Base-by-base conservation (phyloP, 1,140 invertebrate species). In the Liolophura sinensis region DNA sequence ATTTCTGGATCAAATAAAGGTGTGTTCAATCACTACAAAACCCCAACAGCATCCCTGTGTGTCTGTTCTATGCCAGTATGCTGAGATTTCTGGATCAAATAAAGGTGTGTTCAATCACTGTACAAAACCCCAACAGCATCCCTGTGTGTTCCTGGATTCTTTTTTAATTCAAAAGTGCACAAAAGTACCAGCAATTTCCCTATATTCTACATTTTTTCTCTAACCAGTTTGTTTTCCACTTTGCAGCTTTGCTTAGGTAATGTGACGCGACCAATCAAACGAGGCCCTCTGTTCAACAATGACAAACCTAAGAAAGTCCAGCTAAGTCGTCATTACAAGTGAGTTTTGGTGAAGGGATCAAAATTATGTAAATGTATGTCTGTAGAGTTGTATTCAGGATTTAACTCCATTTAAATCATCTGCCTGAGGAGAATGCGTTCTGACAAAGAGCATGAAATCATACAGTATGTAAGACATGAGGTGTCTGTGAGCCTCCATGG, bases 261-360 rank as follows among this genome's bases (percentile, higher is more conserved):
- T 0, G 93, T 97, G 0, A 96, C 97, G 6, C 88, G 97, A 56
- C 96, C 97, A 11, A 98, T 96, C 0, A 88, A 93, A 31, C 89
- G 97, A 71, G 97, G 97, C 0, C 86, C 88, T 0, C 86, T 97
- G 3, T 99, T 99, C 83, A 88, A 90, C 50, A 95, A 94, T 80
- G 88, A 91, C 18, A 86, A 91, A 16, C 91, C 92, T 1, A 88
- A 92, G 31, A 97, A 97, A 81, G 91, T 91, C 65, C 94, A 96
- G 70, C 88, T 99, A 0, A 96, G 94, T 68, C 86, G 97, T 14
- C 96, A 99, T 84, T 98, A 97, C 71, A 83, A 82, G 82, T 83
- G 68, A 75, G 80, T 78, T 4, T 52, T 46, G 24, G 31, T 3
- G 3, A 40, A 22, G 27, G 51, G 15, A 55, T 7, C 20, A 49